Base-by-base conservation (phyloP, 1,140 invertebrate species). In the Dinothrombium tinctorium region DNA sequence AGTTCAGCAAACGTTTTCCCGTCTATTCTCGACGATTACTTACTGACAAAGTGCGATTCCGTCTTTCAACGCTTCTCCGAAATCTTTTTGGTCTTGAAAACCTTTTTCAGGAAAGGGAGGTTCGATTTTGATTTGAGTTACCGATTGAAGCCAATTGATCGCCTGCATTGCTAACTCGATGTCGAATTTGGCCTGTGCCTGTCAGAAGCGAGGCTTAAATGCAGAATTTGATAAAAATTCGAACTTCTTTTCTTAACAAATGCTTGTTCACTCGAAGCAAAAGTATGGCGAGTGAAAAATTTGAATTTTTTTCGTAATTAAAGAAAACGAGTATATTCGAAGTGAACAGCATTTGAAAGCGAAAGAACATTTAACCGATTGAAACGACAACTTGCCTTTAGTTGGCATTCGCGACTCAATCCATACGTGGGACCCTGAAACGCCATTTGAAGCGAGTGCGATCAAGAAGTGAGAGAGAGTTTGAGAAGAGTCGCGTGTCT, bases 371-470 rank as follows among this genome's bases (percentile, higher is more conserved):
- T n/a, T 36, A n/a, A n/a, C n/a, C n/a, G n/a, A n/a, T n/a, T n/a
- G n/a, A n/a, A n/a, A n/a, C n/a, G n/a, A 22, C 12, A 36, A 41
- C 46, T 47, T 54, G 66, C 64, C 55, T 67, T 67, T 51, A 64
- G 54, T 48, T 64, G 59, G 41, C 65, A 59, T 49, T 67, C 65
- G 17, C 65, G 50, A 48, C 64, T 67, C 19, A 67, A 52, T 43
- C 65, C 65, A 50, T 67, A 67, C n/a, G 59, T 52, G 37, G 65
- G 65, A 44, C 65, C 65, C 48, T 66, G 63, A 50, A 60, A 66
- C 21, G 64, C 64, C 64, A 67, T 67, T 31, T 35, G n/a, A n/a
- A n/a, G n/a, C n/a, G n/a, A n/a, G n/a, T n/a, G n/a, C n/a, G n/a
- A n/a, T n/a, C n/a, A n/a, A n/a, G n/a, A n/a, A n/a, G n/a, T n/a